Evolutionary conservation across 1,140 invertebrate species (phyloP).

Genomic region (Littorina saxatilis): DNA sequence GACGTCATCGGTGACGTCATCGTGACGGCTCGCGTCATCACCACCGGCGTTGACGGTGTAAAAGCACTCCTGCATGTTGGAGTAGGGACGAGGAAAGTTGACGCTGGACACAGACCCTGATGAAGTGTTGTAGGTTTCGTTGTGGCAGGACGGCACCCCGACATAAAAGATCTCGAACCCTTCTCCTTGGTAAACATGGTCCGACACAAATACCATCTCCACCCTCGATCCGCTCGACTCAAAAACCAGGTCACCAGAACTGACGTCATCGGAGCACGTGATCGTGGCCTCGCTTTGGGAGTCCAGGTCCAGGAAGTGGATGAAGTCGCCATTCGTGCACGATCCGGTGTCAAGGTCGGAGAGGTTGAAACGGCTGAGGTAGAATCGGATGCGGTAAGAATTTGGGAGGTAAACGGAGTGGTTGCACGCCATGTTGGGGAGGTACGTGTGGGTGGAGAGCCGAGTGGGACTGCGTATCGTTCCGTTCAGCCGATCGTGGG

Average conservation of each 20-base stretch:
- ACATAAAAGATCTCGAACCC: slow-evolving; percentile 48
- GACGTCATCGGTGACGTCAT: slow-evolving; percentile 1
- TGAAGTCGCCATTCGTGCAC: slow-evolving; percentile 1
- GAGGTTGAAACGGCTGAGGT: slow-evolving; percentile 26
- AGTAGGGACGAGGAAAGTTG: slow-evolving; percentile 49
- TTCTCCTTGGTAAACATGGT: slow-evolving; percentile 40
- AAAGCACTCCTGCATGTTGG: slow-evolving; percentile 52
- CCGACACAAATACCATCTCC: slow-evolving; percentile 39
- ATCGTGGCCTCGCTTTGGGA: not conserved
- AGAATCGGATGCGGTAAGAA: slow-evolving; percentile 10
- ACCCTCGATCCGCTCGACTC: slow-evolving; percentile 38
- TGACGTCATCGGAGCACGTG: not conserved
- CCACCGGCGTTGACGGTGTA: slow-evolving; percentile 36
- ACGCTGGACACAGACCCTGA: slow-evolving; percentile 39
- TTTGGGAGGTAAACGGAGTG: not conserved
- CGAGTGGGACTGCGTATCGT: slow-evolving; percentile 27
- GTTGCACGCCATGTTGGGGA: slow-evolving; percentile 37
- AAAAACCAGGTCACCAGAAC: not conserved
- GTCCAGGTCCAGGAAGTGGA: slow-evolving; percentile 12
- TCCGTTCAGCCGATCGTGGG: slow-evolving; percentile 2
- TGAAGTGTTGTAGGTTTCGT: slow-evolving; percentile 38
- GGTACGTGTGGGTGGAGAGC: slow-evolving; percentile 27
- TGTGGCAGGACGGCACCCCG: slow-evolving; percentile 44
- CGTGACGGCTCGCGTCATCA: not conserved
- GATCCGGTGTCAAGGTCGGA: slow-evolving; percentile 14